Base-by-base conservation (phyloP, 2,797 vertebrate genomes). In the Taeniopygia guttata region DNA sequence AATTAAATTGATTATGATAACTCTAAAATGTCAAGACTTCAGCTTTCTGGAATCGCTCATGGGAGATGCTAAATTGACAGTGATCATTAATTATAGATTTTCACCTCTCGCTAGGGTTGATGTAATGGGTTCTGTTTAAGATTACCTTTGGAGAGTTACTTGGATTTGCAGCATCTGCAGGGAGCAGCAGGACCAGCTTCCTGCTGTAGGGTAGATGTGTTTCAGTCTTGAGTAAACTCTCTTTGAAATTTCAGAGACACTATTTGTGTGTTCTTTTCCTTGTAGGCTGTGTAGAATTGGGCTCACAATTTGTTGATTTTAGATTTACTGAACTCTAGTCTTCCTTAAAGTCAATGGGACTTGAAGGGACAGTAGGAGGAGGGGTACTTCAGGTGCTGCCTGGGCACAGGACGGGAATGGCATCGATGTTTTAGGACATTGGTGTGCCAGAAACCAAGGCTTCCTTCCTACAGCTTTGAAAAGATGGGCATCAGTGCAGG, bases 1-100 rank as follows among this genome's bases (percentile, higher is more conserved):
- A 94, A 95, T 95, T 96, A 95, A 87, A 89, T 93, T 87, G 77
- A 91, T 84, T 88, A 87, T 84, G 91, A 88, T 92, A 94, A 90
- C 67, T 94, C 85, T 79, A 51, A 90, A 82, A 92, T 91, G 93
- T 94, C 85, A 96, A 52, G 78, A 38, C 74, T 91, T 86, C 38
- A 84, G 67, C 42, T 91, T 27, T 93, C 87, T 58, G 54, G 83
- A 94, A 80, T 85, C 0, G 9, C 68, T 89, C 25, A 4, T 82
- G 72, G 74, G 82, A 93, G 78, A 86, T 91, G 54, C 85, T 94
- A 93, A 93, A 94, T 48, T 88, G 95, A 77, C 76, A 72, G 68
- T 77, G 80, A 94, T 94, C 67, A 84, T 93, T 95, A 94, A 95
- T 94, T 87, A 94, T 12, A 77, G 87, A 74, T 95, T 96, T 94